Conservation (phyloP, 2,888 invertebrate genomes). For the Acleris sparsana region DNA sequence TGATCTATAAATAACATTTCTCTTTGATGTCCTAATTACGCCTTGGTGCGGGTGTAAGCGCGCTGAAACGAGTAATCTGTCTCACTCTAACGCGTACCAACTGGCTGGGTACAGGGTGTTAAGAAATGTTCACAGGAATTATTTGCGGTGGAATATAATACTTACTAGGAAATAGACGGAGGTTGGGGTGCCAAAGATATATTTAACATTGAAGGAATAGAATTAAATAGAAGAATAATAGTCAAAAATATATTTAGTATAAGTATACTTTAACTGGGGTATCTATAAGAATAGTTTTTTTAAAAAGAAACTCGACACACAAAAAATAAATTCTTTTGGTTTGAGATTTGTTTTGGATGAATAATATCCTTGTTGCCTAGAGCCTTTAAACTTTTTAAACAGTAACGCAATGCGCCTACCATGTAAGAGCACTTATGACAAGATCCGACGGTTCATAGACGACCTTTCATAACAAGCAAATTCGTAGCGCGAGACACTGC, state of each 20-base stretch:
- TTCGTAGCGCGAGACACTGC: constrained; percentile 54
- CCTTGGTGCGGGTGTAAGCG: constrained; percentile 25
- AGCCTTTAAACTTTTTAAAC: not conserved
- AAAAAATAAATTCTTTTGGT: too few species aligned
- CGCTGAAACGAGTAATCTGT: constrained; percentile 31
- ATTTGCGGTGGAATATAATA: not conserved
- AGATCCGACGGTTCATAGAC: constrained; percentile 38
- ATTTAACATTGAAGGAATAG: too few species aligned
- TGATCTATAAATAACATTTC: constrained; percentile 25
- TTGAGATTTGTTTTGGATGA: too few species aligned
- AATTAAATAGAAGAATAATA: too few species aligned
- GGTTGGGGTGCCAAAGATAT: not conserved
- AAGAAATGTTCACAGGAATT: constrained; percentile 3
- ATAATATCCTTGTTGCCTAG: too few species aligned
- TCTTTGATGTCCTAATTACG: constrained; percentile 29
- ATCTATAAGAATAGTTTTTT: too few species aligned
- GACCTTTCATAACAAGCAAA: constrained; percentile 41
- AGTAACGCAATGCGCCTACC: not conserved
- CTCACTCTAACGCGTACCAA: constrained; percentile 33
- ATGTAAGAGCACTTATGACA: constrained; percentile 26
- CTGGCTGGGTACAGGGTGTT: constrained; percentile 28
- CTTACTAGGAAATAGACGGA: not conserved
- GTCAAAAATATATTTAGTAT: too few species aligned
- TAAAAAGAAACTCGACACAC: too few species aligned
- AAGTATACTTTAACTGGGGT: too few species aligned